phyloP scores from a whole-genome alignment of 2,113 vertebrate species.

The Coryphaenoides rupestris region DNA sequence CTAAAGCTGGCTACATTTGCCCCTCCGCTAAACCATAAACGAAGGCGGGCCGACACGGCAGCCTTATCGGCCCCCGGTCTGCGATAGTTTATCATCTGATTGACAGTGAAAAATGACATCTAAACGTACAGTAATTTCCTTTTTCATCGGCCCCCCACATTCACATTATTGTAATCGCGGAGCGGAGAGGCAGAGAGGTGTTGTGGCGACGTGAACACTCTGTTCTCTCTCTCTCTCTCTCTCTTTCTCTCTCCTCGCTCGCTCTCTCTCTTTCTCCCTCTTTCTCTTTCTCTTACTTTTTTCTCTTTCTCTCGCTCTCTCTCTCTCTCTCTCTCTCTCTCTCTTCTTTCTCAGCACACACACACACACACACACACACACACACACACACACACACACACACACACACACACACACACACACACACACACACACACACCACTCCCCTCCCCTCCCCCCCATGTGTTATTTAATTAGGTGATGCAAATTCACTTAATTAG shows the following conservation, averaged over 20 bases:
- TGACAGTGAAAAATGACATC: conserved; percentile 54
- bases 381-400: too few relatives aligned
- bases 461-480: conserved; percentile 7
- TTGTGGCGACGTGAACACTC: background rate
- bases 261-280: too few relatives aligned
- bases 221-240: conserved; percentile 1
- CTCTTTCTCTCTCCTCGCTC: too few relatives aligned
- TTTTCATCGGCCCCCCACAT: conserved; percentile 17
- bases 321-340: too few relatives aligned
- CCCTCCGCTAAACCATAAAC: conserved; percentile 39
- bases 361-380: too few relatives aligned
- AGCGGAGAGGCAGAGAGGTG: background rate
- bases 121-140: conserved; percentile 25
- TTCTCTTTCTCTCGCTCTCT: too few relatives aligned
- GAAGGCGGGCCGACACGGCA: conserved; percentile 25
- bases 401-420: too few relatives aligned
- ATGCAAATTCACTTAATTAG: background rate
- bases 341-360: too few relatives aligned
- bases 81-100: conserved; percentile 44
- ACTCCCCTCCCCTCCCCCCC: too few relatives aligned
- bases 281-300: too few relatives aligned
- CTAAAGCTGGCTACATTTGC: too few relatives aligned
- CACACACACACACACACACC: too few relatives aligned
- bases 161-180: conserved; percentile 14
- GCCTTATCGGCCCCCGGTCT: conserved; percentile 21